These are phyloP conservation scores for Eristalis pertinax DNA, from an alignment of 2,888 invertebrate species.

Conservation along the genomic window DNA sequence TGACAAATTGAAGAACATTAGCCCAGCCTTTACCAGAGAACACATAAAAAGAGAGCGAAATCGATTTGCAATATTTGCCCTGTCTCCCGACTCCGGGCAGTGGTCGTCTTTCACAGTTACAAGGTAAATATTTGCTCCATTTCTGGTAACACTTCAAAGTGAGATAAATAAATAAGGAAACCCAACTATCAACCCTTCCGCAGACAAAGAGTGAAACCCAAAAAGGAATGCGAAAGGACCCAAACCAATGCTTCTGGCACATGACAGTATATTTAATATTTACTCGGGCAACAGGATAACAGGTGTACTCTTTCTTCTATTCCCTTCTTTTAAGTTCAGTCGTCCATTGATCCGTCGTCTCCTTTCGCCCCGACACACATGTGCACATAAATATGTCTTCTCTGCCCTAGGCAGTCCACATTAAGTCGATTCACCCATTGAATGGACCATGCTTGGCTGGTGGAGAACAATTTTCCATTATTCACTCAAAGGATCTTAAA, in stretches of 20 bases:
- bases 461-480: constrained; percentile 54
- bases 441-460: constrained; percentile 23
- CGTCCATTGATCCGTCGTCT: not conserved
- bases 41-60: not conserved
- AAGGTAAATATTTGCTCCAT: constrained; percentile 56
- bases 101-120: constrained; percentile 10
- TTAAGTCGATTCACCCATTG: constrained; percentile 63
- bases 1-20: no score
- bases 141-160: constrained; percentile 65
- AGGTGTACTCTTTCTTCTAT: constrained; percentile 54
- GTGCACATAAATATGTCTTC: not conserved
- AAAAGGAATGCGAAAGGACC: constrained; percentile 6
- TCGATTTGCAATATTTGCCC: not conserved
- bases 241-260: constrained; percentile 51
- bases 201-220: not conserved
- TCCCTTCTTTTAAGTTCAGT: constrained; percentile 28
- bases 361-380: not conserved
- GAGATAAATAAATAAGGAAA: constrained; percentile 62
- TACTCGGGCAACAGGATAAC: constrained; percentile 63
- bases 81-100: not conserved
- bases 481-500: constrained; percentile 56
- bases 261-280: constrained; percentile 49
- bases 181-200: constrained; percentile 10
- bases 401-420: constrained; percentile 34
- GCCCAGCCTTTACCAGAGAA: no score